Evolutionary conservation across 2,797 vertebrate species (phyloP).

Genomic region (Vipera ursinii): DNA sequence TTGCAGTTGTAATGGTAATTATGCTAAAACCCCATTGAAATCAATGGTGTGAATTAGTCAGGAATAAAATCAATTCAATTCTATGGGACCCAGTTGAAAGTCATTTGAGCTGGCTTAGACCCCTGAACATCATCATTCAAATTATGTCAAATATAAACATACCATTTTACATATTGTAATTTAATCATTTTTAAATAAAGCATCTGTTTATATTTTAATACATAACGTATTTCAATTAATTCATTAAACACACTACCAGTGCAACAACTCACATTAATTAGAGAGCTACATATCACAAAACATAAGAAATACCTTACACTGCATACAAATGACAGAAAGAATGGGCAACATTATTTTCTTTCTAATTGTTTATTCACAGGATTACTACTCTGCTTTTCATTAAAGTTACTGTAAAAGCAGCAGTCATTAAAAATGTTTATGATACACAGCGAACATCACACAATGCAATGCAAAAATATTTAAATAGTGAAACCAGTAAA

Average conservation of each 20-base stretch:
- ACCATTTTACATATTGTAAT: background rate
- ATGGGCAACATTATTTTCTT: background rate
- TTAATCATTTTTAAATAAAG: background rate
- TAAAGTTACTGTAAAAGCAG: background rate
- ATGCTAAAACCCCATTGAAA: background rate
- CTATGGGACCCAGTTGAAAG: background rate
- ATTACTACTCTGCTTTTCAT: background rate
- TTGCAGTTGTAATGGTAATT: background rate
- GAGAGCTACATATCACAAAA: background rate
- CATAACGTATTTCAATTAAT: background rate
- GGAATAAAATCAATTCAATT: background rate
- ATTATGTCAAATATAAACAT: background rate
- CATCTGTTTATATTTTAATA: background rate
- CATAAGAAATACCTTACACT: background rate
- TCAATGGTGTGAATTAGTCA: background rate
- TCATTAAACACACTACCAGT: background rate
- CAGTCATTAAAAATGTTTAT: background rate
- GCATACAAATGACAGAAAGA: background rate
- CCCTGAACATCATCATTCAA: background rate
- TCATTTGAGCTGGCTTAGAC: background rate
- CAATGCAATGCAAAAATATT: background rate
- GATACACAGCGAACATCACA: background rate
- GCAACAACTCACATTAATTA: background rate
- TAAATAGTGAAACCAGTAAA: background rate
- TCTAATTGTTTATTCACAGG: background rate